Percentiles rank a stretch among this genome's conserved stretches.
Evolutionary conservation across 2,888 invertebrate genomes (phyloP).

Genomic region (Mythimna lalbum): DNA sequence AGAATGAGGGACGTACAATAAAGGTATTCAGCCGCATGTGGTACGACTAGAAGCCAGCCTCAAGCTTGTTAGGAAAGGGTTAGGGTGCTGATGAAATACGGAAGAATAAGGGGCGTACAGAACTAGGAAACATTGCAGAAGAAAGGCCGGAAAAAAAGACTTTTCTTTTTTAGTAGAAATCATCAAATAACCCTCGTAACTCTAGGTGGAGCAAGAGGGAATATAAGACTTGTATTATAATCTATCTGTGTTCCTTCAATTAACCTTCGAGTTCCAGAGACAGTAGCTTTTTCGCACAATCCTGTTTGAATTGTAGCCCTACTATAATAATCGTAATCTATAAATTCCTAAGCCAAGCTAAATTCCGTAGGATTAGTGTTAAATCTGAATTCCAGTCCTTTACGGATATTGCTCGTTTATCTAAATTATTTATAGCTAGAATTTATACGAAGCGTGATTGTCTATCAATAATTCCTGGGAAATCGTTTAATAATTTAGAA

Average conservation of each 20-base stretch:
- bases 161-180: no score
- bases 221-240: no score
- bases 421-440: slow-evolving; percentile 32
- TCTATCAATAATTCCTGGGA: slow-evolving; percentile 30
- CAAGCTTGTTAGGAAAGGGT: no score
- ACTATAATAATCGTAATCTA: slow-evolving; percentile 8
- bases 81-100: no score
- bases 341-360: slow-evolving; percentile 38
- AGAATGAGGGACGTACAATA: neutral
- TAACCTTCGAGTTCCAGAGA: no score
- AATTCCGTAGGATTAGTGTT: slow-evolving; percentile 41
- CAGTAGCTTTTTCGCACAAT: no score
- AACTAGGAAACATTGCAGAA: neutral
- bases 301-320: neutral
- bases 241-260: no score
- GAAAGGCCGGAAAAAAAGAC: neutral
- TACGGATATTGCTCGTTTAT: slow-evolving; percentile 40
- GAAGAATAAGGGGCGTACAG: neutral
- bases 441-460: slow-evolving; percentile 31
- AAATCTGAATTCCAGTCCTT: slow-evolving; percentile 40
- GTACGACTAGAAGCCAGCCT: no score
- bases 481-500: slow-evolving; percentile 27
- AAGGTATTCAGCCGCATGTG: no score
- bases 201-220: no score
- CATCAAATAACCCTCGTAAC: no score